A percentile compares a stretch with the other conserved stretches of the same genome.
phyloP scores from a whole-genome alignment of 2,113 vertebrate genomes.

The Uria aalge region DNA sequence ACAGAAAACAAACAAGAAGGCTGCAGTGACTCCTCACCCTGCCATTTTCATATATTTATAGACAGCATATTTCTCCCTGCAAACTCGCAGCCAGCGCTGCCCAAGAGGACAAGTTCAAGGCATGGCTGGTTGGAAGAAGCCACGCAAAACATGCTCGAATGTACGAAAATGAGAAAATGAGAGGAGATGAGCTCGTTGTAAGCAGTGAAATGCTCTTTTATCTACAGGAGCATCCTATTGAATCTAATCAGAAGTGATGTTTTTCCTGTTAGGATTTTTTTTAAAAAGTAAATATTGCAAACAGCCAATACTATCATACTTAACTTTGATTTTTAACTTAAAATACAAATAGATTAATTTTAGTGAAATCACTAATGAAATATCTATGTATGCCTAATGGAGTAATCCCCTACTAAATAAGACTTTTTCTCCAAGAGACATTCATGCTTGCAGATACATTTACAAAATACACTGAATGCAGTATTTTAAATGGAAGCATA shows the following conservation, averaged over 20 bases:
- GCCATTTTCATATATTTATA: background rate
- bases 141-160: background rate
- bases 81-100: background rate
- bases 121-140: background rate
- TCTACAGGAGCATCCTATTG: background rate
- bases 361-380: background rate
- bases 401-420: background rate
- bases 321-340: background rate
- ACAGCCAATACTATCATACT: background rate
- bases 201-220: background rate
- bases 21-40: background rate
- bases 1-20: constrained; percentile 54
- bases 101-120: background rate
- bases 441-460: background rate
- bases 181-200: background rate
- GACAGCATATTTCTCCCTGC: background rate
- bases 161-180: background rate
- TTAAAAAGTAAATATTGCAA: background rate
- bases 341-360: background rate
- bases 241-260: background rate
- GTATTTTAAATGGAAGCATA: background rate
- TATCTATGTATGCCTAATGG: background rate
- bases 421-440: background rate
- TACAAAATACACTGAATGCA: background rate
- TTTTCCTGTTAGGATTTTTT: background rate